Base-by-base conservation (phyloP, 2,797 vertebrate genomes). In the Protonibea diacanthus region DNA sequence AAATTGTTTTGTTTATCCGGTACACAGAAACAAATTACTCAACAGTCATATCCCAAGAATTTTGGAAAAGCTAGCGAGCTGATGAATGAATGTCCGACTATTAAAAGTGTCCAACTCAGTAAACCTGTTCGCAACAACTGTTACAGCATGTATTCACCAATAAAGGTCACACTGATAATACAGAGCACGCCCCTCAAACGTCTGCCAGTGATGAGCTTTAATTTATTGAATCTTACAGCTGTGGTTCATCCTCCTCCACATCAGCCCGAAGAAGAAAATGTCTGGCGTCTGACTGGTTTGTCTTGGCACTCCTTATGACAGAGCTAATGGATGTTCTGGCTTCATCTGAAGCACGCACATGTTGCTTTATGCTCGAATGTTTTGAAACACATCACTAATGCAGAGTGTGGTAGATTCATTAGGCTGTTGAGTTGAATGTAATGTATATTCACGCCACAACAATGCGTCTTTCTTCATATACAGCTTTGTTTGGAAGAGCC, bases 251-350 rank as follows among this genome's bases (percentile, higher is more conserved):
- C 48, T 78, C 72, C 61, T 72, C 62, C 65, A 60, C 66, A 9
- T 76, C 71, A 64, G 57, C 80, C 42, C 44, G 0, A 44, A 73
- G 74, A 52, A 67, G 71, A 76, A 89, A 78, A 74, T 13, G 18
- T 80, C 82, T 90, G 84, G 80, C 66, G 75, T 79, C 71, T 27
- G 47, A 20, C 29, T 53, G 66, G 72, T 88, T 85, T 87, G 52
- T 89, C 68, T 88, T 86, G 86, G 86, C 87, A 49, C 63, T 48
- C 29, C 7, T 45, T 78, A 38, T 65, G 56, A 86, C 71, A 58
- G 71, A 75, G 52, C 55, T 86, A 86, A 89, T 86, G 79, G 71
- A 85, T 78, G 56, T 68, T 82, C 86, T 89, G 78, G 86, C 85
- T 77, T 76, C 0, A 5, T 47, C 15, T 4, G 3, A 6, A 66